Percentiles rank a stretch among this genome's conserved stretches.
These are phyloP conservation scores for Chelonus insularis DNA, from an alignment of 1,140 invertebrate genomes.

Conservation along the genomic window DNA sequence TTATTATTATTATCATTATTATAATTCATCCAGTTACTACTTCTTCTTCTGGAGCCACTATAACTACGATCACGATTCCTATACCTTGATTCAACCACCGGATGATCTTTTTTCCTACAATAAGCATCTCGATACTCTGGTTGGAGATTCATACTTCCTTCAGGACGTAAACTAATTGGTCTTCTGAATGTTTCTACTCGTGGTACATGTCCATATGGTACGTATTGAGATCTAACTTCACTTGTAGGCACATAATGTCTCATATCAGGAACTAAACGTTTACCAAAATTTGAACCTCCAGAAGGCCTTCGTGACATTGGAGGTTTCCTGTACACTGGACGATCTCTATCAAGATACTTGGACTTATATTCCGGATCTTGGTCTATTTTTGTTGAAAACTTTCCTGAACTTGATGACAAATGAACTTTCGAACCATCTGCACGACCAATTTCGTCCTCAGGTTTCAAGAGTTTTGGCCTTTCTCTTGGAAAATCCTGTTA, in stretches of 20 bases:
- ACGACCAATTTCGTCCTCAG: slow-evolving; percentile 51
- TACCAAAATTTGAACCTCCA: slow-evolving; percentile 26
- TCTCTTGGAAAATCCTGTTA: slow-evolving; percentile 52
- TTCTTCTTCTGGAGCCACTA: slow-evolving; percentile 41
- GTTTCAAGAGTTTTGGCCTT: slow-evolving; percentile 46
- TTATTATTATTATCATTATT: slow-evolving; percentile 43
- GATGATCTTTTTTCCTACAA: slow-evolving; percentile 30
- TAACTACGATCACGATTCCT: slow-evolving; percentile 39
- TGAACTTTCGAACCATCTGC: slow-evolving; percentile 52
- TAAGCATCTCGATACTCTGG: slow-evolving; percentile 60
- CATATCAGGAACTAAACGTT: slow-evolving; percentile 21
- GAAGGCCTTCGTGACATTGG: slow-evolving; percentile 35
- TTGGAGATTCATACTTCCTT: slow-evolving; percentile 54
- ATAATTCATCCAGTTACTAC: slow-evolving; percentile 48
- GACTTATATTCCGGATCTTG: slow-evolving; percentile 58
- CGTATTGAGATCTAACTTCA: slow-evolving; percentile 46
- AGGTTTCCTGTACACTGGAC: slow-evolving; percentile 41
- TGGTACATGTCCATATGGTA: slow-evolving; percentile 44
- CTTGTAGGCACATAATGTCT: slow-evolving; percentile 35
- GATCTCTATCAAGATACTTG: slow-evolving; percentile 48
- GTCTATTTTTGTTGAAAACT: slow-evolving; percentile 51
- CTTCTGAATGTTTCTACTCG: slow-evolving; percentile 44
- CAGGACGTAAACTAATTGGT: slow-evolving; percentile 48
- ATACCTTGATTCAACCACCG: slow-evolving; percentile 30
- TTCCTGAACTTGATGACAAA: slow-evolving; percentile 33